These are phyloP conservation scores for Silurus lanzhouensis DNA, from an alignment of 2,797 vertebrate species.

Conservation along the genomic window DNA sequence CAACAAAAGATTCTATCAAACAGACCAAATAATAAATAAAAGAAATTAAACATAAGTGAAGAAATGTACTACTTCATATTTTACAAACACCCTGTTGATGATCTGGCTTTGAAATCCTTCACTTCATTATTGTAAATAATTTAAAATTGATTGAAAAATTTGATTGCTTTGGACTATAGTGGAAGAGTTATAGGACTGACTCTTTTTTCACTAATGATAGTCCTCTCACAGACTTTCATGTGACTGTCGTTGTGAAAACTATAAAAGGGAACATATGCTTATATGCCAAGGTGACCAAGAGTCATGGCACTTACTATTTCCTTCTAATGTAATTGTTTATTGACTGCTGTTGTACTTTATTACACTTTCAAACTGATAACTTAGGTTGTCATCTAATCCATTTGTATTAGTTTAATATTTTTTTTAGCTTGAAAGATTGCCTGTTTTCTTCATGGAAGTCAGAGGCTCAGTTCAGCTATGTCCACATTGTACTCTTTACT, in stretches of 20 bases:
- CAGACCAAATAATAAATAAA: not conserved
- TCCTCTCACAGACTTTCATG: not conserved
- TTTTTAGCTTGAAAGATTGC: not conserved
- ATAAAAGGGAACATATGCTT: constrained; percentile 10
- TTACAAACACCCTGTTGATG: not conserved
- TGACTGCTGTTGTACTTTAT: constrained; percentile 4
- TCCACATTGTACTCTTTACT: constrained; percentile 4
- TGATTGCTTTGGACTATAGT: not conserved
- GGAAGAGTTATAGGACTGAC: not conserved
- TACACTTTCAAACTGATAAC: not conserved
- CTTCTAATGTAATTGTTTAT: not conserved
- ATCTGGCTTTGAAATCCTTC: not conserved
- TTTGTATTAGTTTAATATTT: not conserved
- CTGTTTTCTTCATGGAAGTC: not conserved
- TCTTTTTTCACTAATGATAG: not conserved
- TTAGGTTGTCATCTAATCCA: not conserved
- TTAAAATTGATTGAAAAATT: too few relatives aligned
- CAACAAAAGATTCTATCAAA: not conserved
- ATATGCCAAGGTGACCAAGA: not conserved
- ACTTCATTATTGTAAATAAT: not conserved
- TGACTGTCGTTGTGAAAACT: not conserved
- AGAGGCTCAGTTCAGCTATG: not conserved
- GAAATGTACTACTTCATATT: not conserved
- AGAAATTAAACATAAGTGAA: not conserved
- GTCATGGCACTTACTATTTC: not conserved